Evolutionary conservation across 2,888 invertebrate species (phyloP).

Genomic region (Lordiphosa fenestrarum): DNA sequence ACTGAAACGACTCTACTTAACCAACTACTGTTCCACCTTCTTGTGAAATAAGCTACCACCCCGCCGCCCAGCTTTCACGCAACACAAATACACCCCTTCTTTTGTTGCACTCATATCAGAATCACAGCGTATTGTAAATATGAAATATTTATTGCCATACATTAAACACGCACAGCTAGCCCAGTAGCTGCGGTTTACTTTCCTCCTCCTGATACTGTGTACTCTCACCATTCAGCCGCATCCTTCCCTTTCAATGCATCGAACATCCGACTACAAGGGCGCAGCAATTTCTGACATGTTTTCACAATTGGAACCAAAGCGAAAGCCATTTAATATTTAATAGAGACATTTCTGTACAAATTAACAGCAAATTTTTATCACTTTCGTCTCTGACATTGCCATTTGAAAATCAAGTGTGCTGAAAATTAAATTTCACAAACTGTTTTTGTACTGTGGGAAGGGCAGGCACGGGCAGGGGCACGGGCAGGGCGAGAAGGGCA

Average conservation of each 20-base stretch:
- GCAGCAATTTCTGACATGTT: conserved; percentile 8
- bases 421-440: conserved; percentile 62
- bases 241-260: conserved; percentile 55
- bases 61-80: not conserved
- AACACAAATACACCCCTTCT: conserved; percentile 17
- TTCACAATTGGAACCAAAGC: conserved; percentile 30
- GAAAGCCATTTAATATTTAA: conserved; percentile 50
- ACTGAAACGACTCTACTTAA: no score
- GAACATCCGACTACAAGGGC: conserved; percentile 42
- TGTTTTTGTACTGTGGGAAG: conserved; percentile 24
- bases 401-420: conserved; percentile 61
- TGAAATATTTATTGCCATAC: conserved; percentile 69
- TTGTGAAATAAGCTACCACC: not conserved
- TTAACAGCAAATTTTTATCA: conserved; percentile 48
- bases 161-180: conserved; percentile 50
- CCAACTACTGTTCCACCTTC: no score
- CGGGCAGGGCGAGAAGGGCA: conserved; percentile 10
- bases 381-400: conserved; percentile 13
- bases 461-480: not conserved
- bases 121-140: conserved; percentile 46
- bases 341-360: conserved; percentile 67
- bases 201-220: conserved; percentile 25
- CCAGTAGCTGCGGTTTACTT: conserved; percentile 6
- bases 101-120: conserved; percentile 7
- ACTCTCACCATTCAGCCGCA: conserved; percentile 49